phyloP scores from a whole-genome alignment of 2,797 vertebrate genomes.

The Sparidentex hasta region DNA sequence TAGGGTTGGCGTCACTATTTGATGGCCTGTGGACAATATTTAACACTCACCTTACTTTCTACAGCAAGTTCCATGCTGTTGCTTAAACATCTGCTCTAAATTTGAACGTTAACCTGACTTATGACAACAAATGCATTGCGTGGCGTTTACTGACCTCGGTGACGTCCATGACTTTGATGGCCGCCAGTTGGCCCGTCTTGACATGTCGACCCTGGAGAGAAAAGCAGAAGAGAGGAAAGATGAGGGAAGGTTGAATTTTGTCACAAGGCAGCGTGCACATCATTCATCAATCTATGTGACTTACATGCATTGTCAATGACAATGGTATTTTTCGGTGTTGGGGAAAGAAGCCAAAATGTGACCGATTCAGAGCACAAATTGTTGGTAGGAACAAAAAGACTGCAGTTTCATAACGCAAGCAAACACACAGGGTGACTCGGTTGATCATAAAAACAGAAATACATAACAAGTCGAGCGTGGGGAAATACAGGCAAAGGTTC shows the following conservation, averaged over 20 bases:
- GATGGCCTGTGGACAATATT: too few relatives aligned
- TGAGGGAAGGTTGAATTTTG: constrained; percentile 15
- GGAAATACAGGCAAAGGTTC: constrained; percentile 22
- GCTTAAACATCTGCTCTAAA: background rate
- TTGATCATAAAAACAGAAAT: constrained; percentile 32
- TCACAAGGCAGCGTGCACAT: background rate
- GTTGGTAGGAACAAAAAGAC: constrained; percentile 9
- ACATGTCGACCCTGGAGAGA: constrained; percentile 95
- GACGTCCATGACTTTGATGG: constrained; percentile 99
- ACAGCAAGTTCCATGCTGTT: too few relatives aligned
- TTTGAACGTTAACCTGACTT: background rate
- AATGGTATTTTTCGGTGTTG: background rate
- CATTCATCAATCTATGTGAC: background rate
- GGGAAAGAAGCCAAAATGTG: background rate
- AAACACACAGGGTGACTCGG: constrained; percentile 34
- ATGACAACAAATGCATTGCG: background rate
- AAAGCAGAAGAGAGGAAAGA: constrained; percentile 24
- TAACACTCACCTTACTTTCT: too few relatives aligned
- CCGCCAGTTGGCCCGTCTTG: constrained; percentile 98
- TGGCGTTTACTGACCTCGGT: constrained; percentile 91
- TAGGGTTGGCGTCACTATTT: too few relatives aligned
- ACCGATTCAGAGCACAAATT: constrained; percentile 8
- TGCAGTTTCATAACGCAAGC: constrained; percentile 6
- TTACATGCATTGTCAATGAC: background rate
- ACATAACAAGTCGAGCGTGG: constrained; percentile 8